Base-by-base conservation (phyloP, 2,113 vertebrate genomes). In the Silurus asotus region DNA sequence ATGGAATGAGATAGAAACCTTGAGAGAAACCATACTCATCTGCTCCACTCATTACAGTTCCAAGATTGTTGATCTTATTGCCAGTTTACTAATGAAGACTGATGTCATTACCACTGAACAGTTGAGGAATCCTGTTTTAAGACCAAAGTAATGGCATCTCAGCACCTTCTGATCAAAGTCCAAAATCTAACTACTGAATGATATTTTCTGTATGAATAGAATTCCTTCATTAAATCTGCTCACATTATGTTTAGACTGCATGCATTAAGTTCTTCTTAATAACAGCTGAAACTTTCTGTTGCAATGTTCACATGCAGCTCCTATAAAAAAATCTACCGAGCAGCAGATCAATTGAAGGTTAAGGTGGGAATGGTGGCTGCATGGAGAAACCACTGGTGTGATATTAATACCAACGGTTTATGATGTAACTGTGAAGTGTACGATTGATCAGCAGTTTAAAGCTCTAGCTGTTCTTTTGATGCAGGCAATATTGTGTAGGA, bases 331-430 rank as follows among this genome's bases (percentile, higher is more conserved):
- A 83, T 23, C 20, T 28, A 80, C 10, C 3, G 11, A 82, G 64
- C 62, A 49, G 49, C 14, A 20, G 37, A 61, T 59, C 77, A 61
- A 14, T 80, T 80, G 17, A 48, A 59, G 45, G 56, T 85, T 78
- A 61, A 77, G 9, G 5, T 64, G 48, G 37, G 23, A 14, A 51
- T 56, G 28, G 15, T 53, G 15, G 11, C 25, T 76, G 37, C 14
- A 19, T 28, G 59, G n/a, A 62, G 48, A 77, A 67, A 76, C 25
- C 14, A 67, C 59, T 48, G 45, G n/a, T 85, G 83, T 79, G 59
- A 67, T 65, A 65, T 65, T 28, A 84, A 64, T 23, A 64, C 4
- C 17, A 83, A 11, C 8, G 0, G n/a, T 65, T 59, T 72, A n/a
- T 56, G 19, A 53, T 45, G 25, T 55, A 69, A 83, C 64, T 83